These are phyloP conservation scores for Origma solitaria DNA, from an alignment of 2,113 vertebrate species.

Conservation along the genomic window DNA sequence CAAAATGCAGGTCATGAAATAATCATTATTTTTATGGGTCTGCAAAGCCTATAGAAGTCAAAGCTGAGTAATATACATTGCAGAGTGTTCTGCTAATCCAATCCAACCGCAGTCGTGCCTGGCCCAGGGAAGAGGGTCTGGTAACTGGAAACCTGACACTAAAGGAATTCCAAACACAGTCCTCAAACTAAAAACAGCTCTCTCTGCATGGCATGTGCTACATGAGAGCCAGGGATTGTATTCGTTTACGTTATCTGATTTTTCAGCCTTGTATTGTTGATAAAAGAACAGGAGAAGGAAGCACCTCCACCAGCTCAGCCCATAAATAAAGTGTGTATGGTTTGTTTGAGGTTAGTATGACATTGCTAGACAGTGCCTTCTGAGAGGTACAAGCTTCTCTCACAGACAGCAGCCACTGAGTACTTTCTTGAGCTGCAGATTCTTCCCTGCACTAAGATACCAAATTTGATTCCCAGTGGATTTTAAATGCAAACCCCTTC, in stretches of 20 bases:
- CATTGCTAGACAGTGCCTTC: neutral
- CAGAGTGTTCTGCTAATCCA: conserved; percentile 66
- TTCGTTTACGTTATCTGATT: conserved; percentile 64
- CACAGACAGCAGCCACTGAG: neutral
- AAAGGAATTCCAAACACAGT: conserved; percentile 74
- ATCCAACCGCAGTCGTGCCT: conserved; percentile 53
- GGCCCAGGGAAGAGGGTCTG: conserved; percentile 52
- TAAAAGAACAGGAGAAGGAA: conserved; percentile 58
- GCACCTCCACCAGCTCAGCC: conserved; percentile 24
- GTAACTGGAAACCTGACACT: conserved; percentile 69
- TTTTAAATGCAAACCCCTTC: conserved; percentile 40
- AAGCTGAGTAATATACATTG: conserved; percentile 59
- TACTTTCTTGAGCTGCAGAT: neutral
- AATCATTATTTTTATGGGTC: conserved; percentile 63
- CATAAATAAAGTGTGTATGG: conserved; percentile 44
- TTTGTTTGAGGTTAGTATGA: neutral
- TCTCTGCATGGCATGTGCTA: conserved; percentile 15
- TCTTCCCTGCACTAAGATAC: neutral
- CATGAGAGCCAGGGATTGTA: conserved; percentile 31
- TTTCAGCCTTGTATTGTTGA: conserved; percentile 63
- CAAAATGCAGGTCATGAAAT: conserved; percentile 39
- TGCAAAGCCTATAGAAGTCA: conserved; percentile 66
- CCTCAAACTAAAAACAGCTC: conserved; percentile 70
- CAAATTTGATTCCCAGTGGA: conserved; percentile 9
- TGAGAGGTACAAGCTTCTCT: neutral